phyloP scores from a whole-genome alignment of 1,140 invertebrate species.

The Lasioglossum albipes region DNA sequence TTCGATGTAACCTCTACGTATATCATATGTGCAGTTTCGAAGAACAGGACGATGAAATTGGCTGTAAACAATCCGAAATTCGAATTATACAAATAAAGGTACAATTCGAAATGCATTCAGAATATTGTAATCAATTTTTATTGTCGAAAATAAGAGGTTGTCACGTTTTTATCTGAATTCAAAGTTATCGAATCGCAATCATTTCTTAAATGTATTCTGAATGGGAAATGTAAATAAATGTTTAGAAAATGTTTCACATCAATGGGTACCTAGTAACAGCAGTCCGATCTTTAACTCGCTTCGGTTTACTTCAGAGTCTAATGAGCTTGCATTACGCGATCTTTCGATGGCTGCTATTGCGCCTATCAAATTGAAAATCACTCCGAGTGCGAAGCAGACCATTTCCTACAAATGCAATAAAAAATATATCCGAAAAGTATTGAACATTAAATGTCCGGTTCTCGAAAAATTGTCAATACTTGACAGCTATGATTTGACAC shows the following conservation, averaged over 20 bases:
- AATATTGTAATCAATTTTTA: no score
- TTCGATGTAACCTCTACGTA: neutral
- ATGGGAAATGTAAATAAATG: neutral
- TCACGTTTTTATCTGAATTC: no score
- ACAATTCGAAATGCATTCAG: neutral
- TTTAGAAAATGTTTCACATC: neutral
- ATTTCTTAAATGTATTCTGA: no score
- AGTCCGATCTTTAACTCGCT: constrained; percentile 47
- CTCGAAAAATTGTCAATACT: no score
- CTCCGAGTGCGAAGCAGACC: constrained; percentile 50
- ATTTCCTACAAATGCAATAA: constrained; percentile 44
- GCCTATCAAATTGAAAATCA: constrained; percentile 53
- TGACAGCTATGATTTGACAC: no score
- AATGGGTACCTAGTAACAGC: constrained; percentile 35
- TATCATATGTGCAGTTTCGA: neutral
- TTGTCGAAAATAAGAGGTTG: no score
- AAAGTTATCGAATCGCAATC: no score
- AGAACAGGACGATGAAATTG: constrained; percentile 13
- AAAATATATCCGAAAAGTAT: neutral
- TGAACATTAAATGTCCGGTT: no score
- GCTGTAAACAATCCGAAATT: constrained; percentile 1
- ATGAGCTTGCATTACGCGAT: neutral
- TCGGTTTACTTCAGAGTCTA: constrained; percentile 20
- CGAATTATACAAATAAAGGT: no score
- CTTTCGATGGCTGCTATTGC: constrained; percentile 50